Percentiles rank a stretch among this genome's conserved stretches.
Evolutionary conservation across 2,113 vertebrate genomes (phyloP).

Genomic region (Bombycilla garrulus): DNA sequence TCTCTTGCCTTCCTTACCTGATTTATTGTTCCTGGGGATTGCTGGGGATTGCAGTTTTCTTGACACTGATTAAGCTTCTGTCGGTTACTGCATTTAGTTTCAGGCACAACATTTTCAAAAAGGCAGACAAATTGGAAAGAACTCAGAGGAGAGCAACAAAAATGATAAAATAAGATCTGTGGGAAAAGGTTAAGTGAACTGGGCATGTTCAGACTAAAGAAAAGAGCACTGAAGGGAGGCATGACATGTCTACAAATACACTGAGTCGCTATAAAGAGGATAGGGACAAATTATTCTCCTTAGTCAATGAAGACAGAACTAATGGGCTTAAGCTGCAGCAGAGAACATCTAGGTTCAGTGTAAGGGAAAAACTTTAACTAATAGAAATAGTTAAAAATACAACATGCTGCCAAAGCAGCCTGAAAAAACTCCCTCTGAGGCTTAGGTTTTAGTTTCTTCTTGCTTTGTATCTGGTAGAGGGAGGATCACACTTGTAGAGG

Average conservation of each 20-base stretch:
- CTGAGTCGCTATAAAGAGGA: neutral
- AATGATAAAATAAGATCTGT: conserved; percentile 19
- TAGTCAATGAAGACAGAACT: conserved; percentile 34
- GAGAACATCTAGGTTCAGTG: conserved; percentile 19
- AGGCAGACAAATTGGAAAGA: conserved; percentile 6
- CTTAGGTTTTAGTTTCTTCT: neutral
- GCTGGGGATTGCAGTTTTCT: neutral
- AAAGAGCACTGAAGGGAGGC: conserved; percentile 29
- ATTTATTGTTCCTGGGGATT: neutral
- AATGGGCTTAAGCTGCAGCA: neutral
- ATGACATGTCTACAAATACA: conserved; percentile 24
- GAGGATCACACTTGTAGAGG: neutral
- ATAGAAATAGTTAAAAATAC: neutral
- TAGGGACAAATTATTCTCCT: conserved; percentile 29
- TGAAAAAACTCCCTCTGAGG: conserved; percentile 18
- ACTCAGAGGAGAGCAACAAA: conserved; percentile 17
- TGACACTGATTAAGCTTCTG: conserved; percentile 5
- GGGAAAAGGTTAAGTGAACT: conserved; percentile 42
- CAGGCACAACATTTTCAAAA: neutral
- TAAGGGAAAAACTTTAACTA: conserved; percentile 29
- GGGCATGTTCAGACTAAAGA: conserved; percentile 14
- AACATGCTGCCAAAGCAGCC: neutral
- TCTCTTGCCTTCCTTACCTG: neutral
- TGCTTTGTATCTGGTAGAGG: neutral
- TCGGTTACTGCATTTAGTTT: neutral